Percentiles rank a stretch among this genome's conserved stretches.
phyloP scores from a whole-genome alignment of 2,888 invertebrate species.

The Heliconius erato region DNA sequence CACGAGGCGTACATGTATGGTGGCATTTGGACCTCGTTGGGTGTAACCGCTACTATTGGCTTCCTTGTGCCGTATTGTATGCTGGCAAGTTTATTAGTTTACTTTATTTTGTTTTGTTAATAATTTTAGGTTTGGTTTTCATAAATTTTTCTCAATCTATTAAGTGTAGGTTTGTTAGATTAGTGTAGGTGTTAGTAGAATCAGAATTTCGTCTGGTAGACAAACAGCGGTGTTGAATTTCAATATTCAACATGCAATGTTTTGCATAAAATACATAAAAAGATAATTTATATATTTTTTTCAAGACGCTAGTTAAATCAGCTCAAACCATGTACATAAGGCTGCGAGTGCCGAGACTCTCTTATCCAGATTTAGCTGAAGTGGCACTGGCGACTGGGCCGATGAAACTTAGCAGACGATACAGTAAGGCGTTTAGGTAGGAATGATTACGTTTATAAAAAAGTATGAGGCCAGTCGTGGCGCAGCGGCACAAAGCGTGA shows the following conservation, averaged over 20 bases:
- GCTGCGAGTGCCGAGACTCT: constrained; percentile 64
- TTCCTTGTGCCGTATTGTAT: constrained; percentile 62
- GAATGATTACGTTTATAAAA: neutral
- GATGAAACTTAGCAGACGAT: constrained; percentile 58
- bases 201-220: too few relatives aligned
- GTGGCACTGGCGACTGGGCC: constrained; percentile 67
- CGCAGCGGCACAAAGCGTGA: too few relatives aligned
- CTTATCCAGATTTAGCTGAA: constrained; percentile 73
- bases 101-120: neutral
- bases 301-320: constrained; percentile 68
- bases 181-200: too few relatives aligned
- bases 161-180: too few relatives aligned
- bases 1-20: constrained; percentile 75
- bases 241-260: too few relatives aligned
- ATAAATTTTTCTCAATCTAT: neutral
- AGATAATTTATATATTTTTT: constrained; percentile 1
- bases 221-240: too few relatives aligned
- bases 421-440: constrained; percentile 54
- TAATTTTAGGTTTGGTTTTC: neutral
- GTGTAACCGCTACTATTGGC: constrained; percentile 59
- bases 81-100: constrained; percentile 62
- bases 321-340: constrained; percentile 70
- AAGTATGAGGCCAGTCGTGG: too few relatives aligned
- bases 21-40: constrained; percentile 70
- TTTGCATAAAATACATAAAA: too few relatives aligned